Evolutionary conservation across 2,113 vertebrate genomes (phyloP).

Genomic region (Peromyscus leucopus): DNA sequence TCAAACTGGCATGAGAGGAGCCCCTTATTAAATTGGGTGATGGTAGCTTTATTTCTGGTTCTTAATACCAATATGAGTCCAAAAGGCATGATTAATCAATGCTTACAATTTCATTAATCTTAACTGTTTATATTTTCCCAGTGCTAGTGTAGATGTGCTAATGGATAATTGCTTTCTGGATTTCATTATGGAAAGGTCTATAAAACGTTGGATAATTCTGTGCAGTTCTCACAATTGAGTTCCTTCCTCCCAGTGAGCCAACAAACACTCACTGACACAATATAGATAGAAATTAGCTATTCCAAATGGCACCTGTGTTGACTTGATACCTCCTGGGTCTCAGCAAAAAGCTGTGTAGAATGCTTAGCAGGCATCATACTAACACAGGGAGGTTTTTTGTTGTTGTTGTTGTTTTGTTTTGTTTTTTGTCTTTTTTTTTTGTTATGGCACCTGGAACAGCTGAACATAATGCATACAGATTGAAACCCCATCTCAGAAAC

Average conservation of each 20-base stretch:
- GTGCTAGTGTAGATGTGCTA: constrained; percentile 70
- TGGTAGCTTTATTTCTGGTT: not conserved
- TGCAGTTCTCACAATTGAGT: constrained; percentile 52
- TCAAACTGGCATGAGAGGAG: constrained; percentile 32
- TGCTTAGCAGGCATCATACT: constrained; percentile 10
- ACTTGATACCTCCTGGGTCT: not conserved
- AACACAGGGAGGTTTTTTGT: not conserved
- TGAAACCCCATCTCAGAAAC: not conserved
- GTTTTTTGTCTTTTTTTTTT: not conserved
- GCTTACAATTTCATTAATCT: constrained; percentile 71
- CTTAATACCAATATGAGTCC: constrained; percentile 63
- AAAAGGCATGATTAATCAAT: constrained; percentile 66
- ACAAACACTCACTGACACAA: constrained; percentile 40
- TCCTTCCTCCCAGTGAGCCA: constrained; percentile 40
- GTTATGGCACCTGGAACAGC: not conserved
- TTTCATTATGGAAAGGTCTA: constrained; percentile 65
- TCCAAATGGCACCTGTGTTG: constrained; percentile 15
- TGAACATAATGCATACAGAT: not conserved
- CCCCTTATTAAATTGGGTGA: constrained; percentile 33
- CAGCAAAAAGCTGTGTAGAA: constrained; percentile 19
- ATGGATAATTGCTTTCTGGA: constrained; percentile 76
- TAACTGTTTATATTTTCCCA: constrained; percentile 70
- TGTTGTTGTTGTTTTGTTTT: too few relatives aligned
- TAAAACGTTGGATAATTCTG: constrained; percentile 29
- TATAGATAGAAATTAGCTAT: constrained; percentile 22